Percentiles rank a stretch among this genome's conserved stretches.
These are phyloP conservation scores for Cephus cinctus DNA, from an alignment of 1,140 invertebrate species.

Conservation along the genomic window DNA sequence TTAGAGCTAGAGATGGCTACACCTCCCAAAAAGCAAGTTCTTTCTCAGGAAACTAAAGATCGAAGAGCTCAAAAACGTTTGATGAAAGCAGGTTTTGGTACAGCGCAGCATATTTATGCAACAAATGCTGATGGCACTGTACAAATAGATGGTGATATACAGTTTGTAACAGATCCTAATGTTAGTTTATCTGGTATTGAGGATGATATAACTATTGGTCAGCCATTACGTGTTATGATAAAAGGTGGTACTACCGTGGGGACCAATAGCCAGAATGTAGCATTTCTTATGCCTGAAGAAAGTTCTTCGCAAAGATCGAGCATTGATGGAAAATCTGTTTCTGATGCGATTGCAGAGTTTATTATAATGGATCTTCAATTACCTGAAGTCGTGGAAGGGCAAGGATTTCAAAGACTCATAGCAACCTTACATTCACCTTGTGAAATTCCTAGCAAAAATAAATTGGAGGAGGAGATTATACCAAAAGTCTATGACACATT, in stretches of 20 bases:
- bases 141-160: slow-evolving; percentile 53
- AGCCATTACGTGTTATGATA: slow-evolving; percentile 46
- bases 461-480: slow-evolving; percentile 56
- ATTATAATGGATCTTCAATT: slow-evolving; percentile 54
- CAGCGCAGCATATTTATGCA: slow-evolving; percentile 50
- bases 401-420: slow-evolving; percentile 56
- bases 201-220: slow-evolving; percentile 43
- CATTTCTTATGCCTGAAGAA: slow-evolving; percentile 42
- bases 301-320: slow-evolving; percentile 22
- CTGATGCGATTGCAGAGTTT: slow-evolving; percentile 55
- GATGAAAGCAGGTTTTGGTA: slow-evolving; percentile 37
- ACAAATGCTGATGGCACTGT: slow-evolving; percentile 54
- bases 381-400: slow-evolving; percentile 55
- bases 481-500: slow-evolving; percentile 55
- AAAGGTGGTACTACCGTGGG: slow-evolving; percentile 30
- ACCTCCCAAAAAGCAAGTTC: slow-evolving; percentile 36
- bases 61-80: slow-evolving; percentile 46
- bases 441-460: slow-evolving; percentile 57
- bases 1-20: slow-evolving; percentile 48
- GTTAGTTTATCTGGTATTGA: slow-evolving; percentile 41
- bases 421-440: slow-evolving; percentile 56
- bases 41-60: slow-evolving; percentile 46
- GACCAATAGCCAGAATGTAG: slow-evolving; percentile 31
- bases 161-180: slow-evolving; percentile 51
- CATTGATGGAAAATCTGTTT: slow-evolving; percentile 43